Base-by-base conservation (phyloP, 2,113 vertebrate genomes). In the Gallinago media region DNA sequence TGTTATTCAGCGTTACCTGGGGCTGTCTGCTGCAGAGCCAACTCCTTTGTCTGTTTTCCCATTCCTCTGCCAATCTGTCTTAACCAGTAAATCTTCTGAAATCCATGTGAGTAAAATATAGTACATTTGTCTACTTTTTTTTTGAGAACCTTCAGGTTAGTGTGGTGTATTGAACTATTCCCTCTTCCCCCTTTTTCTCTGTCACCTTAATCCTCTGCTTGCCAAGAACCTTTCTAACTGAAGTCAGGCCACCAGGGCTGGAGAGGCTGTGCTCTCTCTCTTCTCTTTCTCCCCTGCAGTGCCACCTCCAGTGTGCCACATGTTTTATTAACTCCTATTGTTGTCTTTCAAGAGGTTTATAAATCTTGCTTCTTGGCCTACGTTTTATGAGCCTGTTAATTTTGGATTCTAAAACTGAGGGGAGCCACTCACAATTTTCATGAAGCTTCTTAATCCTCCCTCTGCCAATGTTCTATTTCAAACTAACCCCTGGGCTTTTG, bases 321-420 rank as follows among this genome's bases (percentile, higher is more conserved):
- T 68, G 54, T 85, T 94, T 92, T 93, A 90, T 90, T 85, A 79
- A 79, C 74, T 85, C 58, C 12, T 11, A 50, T 67, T 81, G 70
- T 79, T 93, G 81, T 78, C n/a, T 88, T 94, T 94, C 54, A 72
- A 27, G 74, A 94, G 82, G 49, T 65, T 93, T 82, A 46, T 92
- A 93, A 94, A 88, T 93, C 90, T 68, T 66, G 31, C 73, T 91
- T 40, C 66, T 92, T 85, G 88, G 80, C 81, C 76, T 79, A 65
- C 56, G 21, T 49, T 72, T 85, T 31, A 1, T 22, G 46, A 89
- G 54, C 55, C 87, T 73, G 3, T 78, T 71, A 91, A 6, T 46
- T 94, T 92, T 88, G 78, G 58, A 72, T 92, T 94, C 90, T 76
- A 12, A 79, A 73, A 76, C 42, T 34, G 71, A 83, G 74, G 76